Evolutionary conservation across 92 coral and sea anemone genomes (phyloP).

Genomic region (Siderastrea radians): DNA sequence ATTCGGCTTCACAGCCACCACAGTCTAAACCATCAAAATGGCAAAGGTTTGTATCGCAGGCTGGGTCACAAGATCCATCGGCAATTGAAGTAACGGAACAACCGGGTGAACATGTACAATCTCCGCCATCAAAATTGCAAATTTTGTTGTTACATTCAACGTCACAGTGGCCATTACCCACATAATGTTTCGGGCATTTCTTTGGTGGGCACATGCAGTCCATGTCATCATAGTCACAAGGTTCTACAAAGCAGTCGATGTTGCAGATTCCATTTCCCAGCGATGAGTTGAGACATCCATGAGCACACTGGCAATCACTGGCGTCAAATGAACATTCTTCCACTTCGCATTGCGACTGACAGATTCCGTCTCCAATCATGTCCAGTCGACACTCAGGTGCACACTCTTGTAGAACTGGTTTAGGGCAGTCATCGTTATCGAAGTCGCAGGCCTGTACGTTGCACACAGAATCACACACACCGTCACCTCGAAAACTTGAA

Average conservation of each 20-base stretch:
- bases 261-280: conserved; percentile 72
- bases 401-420: conserved; percentile 59
- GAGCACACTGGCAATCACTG: conserved; percentile 73
- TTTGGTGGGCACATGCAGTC: conserved; percentile 69
- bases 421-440: conserved; percentile 70
- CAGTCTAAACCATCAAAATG: conserved; percentile 76
- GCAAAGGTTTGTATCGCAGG: conserved; percentile 61
- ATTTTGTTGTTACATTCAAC: conserved; percentile 56
- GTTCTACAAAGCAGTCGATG: conserved; percentile 52
- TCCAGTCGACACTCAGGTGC: conserved; percentile 56
- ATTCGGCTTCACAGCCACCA: conserved; percentile 69
- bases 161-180: conserved; percentile 75
- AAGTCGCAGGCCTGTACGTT: conserved; percentile 65
- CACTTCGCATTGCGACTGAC: conserved; percentile 70
- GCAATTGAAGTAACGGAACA: conserved; percentile 62
- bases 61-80: conserved; percentile 70
- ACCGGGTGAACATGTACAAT: conserved; percentile 68
- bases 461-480: conserved; percentile 73
- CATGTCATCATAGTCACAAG: conserved; percentile 64
- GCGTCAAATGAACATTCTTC: conserved; percentile 78
- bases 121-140: conserved; percentile 77
- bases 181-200: conserved; percentile 50
- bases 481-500: conserved; percentile 65
- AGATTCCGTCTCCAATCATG: conserved; percentile 76
- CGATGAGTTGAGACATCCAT: conserved; percentile 68